Percentiles rank a stretch among this genome's conserved stretches.
These are phyloP conservation scores for Cheilosia impressa DNA, from an alignment of 2,888 invertebrate genomes.

Conservation along the genomic window DNA sequence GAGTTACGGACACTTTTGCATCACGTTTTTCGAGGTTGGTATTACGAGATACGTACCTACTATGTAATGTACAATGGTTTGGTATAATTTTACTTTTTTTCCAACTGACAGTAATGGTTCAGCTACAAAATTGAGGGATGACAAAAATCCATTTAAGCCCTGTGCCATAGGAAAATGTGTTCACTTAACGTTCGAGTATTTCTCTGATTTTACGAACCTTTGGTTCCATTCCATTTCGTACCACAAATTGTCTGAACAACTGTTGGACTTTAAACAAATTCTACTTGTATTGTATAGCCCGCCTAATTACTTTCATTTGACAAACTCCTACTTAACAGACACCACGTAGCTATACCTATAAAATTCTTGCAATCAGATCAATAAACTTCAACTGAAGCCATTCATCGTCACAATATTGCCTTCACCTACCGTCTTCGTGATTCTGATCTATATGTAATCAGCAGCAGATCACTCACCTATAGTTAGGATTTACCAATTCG, in stretches of 20 bases:
- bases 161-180: no score
- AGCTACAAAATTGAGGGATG: background rate
- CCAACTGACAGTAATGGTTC: background rate
- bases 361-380: background rate
- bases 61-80: background rate
- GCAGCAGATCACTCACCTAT: slow-evolving; percentile 1
- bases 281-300: no score
- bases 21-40: background rate
- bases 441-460: background rate
- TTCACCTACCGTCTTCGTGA: background rate
- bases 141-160: no score
- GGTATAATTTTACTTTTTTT: no score
- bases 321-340: background rate
- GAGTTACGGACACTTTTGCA: background rate
- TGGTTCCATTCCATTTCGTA: no score
- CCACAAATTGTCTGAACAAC: no score
- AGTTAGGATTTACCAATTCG: slow-evolving; percentile 1
- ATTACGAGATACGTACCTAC: background rate
- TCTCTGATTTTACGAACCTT: no score
- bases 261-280: no score
- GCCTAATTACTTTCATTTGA: no score
- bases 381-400: background rate
- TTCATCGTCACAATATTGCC: background rate
- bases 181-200: no score
- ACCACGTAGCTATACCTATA: background rate